Evolutionary conservation across 37 sponge, comb jelly and placozoan species (phyloP).

Genomic region (Hormiphora californensis): DNA sequence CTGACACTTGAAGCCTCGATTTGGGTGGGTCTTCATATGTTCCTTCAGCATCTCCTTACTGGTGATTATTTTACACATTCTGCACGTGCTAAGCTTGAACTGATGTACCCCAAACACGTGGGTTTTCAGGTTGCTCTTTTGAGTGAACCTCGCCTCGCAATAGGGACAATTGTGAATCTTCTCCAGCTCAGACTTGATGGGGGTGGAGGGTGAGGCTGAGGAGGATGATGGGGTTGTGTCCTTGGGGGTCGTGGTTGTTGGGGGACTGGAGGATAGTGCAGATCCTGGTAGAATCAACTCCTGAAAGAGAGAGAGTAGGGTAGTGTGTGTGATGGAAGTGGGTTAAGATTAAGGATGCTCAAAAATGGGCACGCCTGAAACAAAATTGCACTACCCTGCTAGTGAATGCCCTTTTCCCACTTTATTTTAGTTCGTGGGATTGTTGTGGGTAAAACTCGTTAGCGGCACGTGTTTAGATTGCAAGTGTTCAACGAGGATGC

Average conservation of each 20-base stretch:
- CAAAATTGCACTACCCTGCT: too few species aligned
- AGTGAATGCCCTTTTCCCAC: too few species aligned
- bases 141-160: slow-evolving; percentile 17
- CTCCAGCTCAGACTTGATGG: slow-evolving; percentile 4
- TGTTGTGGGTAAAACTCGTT: too few species aligned
- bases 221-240: background rate
- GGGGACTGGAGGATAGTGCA: too few species aligned
- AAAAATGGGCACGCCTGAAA: too few species aligned
- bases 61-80: slow-evolving; percentile 48
- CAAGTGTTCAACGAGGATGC: too few species aligned
- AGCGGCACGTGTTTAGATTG: too few species aligned
- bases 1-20: slow-evolving; percentile 31
- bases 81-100: slow-evolving; percentile 51
- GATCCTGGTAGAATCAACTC: too few species aligned
- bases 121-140: slow-evolving; percentile 50
- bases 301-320: too few species aligned
- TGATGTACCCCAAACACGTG: slow-evolving; percentile 53
- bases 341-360: too few species aligned
- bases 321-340: too few species aligned
- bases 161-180: slow-evolving; percentile 45
- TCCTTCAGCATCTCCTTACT: slow-evolving; percentile 38
- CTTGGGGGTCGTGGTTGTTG: slow-evolving; percentile 4
- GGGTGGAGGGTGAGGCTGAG: background rate
- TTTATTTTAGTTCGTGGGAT: too few species aligned
- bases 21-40: slow-evolving; percentile 55